These are phyloP conservation scores for Drosophila pectinifera DNA, from an alignment of 1,140 invertebrate genomes.

Conservation along the genomic window DNA sequence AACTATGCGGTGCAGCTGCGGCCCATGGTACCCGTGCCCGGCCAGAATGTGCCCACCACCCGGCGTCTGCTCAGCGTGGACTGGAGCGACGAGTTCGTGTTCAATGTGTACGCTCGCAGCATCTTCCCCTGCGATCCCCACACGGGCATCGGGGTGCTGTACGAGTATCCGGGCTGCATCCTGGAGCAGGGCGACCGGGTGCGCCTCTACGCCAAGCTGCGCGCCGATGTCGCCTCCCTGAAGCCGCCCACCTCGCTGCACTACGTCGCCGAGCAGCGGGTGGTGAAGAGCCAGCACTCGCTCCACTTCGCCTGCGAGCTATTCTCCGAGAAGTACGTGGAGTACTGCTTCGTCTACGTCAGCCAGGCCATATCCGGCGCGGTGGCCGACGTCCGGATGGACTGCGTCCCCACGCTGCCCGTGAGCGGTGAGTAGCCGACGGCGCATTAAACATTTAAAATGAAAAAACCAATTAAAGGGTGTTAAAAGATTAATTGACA, in stretches of 20 bases:
- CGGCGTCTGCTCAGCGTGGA: slow-evolving; percentile 89
- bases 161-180: slow-evolving; percentile 93
- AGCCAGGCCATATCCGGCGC: slow-evolving; percentile 92
- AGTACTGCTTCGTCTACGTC: slow-evolving; percentile 94
- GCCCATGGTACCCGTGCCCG: slow-evolving; percentile 85
- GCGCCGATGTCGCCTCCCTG: slow-evolving; percentile 89
- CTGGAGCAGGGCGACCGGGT: slow-evolving; percentile 90
- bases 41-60: slow-evolving; percentile 87
- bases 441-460: slow-evolving; percentile 8
- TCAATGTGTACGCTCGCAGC: slow-evolving; percentile 92
- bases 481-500: slow-evolving; percentile 1
- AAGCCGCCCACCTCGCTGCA: slow-evolving; percentile 87
- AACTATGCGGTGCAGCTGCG: slow-evolving; percentile 90
- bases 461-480: slow-evolving; percentile 10
- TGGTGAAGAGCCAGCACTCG: slow-evolving; percentile 88
- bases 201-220: slow-evolving; percentile 89
- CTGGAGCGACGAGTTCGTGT: slow-evolving; percentile 92
- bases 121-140: slow-evolving; percentile 92
- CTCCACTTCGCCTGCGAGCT: slow-evolving; percentile 92
- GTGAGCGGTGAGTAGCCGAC: slow-evolving; percentile 88
- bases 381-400: slow-evolving; percentile 91
- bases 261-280: slow-evolving; percentile 88
- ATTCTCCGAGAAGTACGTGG: slow-evolving; percentile 92
- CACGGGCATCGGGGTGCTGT: slow-evolving; percentile 89
- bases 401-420: slow-evolving; percentile 92